Evolutionary conservation across 2,113 vertebrate species (phyloP).

Genomic region (Gymnogyps californianus): DNA sequence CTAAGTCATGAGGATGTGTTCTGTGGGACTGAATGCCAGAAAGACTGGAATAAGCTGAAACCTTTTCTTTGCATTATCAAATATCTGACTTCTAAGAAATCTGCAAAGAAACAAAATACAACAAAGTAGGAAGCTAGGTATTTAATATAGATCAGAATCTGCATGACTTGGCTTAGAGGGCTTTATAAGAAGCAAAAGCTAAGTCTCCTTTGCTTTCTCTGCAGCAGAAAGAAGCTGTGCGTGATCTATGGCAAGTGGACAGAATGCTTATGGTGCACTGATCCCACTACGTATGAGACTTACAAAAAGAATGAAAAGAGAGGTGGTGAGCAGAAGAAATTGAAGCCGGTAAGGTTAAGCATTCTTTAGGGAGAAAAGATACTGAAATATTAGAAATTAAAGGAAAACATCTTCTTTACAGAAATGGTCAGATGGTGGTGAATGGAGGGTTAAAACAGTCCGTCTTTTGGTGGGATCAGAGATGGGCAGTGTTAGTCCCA

Average conservation of each 20-base stretch:
- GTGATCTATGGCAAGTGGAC: conserved; percentile 99
- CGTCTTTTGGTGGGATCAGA: neutral
- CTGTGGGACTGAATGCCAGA: neutral
- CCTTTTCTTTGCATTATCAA: neutral
- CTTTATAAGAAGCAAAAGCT: neutral
- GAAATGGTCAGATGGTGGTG: neutral
- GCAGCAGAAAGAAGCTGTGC: conserved; percentile 91
- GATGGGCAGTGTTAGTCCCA: neutral
- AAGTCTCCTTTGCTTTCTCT: neutral
- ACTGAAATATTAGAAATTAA: neutral
- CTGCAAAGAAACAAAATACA: neutral
- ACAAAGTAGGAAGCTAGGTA: neutral
- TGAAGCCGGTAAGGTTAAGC: conserved; percentile 74
- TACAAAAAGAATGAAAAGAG: conserved; percentile 86
- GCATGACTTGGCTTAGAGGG: neutral
- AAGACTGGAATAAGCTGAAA: neutral
- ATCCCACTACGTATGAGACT: conserved; percentile 80
- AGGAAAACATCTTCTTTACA: neutral
- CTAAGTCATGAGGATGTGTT: neutral
- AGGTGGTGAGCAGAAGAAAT: conserved; percentile 77
- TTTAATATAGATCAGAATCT: neutral
- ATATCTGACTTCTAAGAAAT: neutral
- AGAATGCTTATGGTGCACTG: conserved; percentile 91
- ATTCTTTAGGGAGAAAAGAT: neutral
- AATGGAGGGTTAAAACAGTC: neutral